Evolutionary conservation across 2,797 vertebrate species (phyloP), one percentile per base, ranked within the genome.

Genomic region (Botia almorhae): DNA sequence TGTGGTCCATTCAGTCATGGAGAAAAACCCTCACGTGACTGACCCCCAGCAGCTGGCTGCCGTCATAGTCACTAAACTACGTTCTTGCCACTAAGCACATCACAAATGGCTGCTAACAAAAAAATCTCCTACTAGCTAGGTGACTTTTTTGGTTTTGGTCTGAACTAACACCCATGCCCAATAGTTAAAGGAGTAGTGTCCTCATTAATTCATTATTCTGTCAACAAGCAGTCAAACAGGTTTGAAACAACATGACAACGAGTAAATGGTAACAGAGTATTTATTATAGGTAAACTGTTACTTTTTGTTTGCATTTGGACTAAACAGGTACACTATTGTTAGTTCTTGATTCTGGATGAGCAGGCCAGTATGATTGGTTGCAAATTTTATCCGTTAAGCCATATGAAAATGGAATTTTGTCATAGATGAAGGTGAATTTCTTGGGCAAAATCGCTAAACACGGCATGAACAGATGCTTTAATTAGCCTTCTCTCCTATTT

Each of bases 21-120:
- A 99, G 89, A 98, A 98, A 90, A 98, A 99, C 87, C 98, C 98
- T 81, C 97, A 98, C 88, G 92, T 97, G 90, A 97, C 96, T 69
- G 98, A 99, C 86, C 96, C 98, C 64, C 98, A 99, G 69, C 97
- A 99, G 88, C 93, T 99, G 65, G 98, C 98, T 73, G 97, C 98
- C 58, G 93, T 98, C 89, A 99, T 99, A 80, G 97, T 99, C 83
- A 95, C 96, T 74, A 97, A 96, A 89, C 91, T 99, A 90, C 95
- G 97, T 92, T 96, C 97, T 43, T 92, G 91, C 85, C 92, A 93
- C 84, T 94, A 87, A 94, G 88, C 80, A 76, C 16, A 39, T 55
- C 26, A 21, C 50, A 12, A 50, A 60, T 16, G 55, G 29, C 81
- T 77, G 64, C 46, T 77, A 33, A 51, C 53, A 69, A 19, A 23